Percentiles rank a stretch among this genome's conserved stretches.
Evolutionary conservation across 2,888 invertebrate species (phyloP).

Genomic region (Melanotus villosus): DNA sequence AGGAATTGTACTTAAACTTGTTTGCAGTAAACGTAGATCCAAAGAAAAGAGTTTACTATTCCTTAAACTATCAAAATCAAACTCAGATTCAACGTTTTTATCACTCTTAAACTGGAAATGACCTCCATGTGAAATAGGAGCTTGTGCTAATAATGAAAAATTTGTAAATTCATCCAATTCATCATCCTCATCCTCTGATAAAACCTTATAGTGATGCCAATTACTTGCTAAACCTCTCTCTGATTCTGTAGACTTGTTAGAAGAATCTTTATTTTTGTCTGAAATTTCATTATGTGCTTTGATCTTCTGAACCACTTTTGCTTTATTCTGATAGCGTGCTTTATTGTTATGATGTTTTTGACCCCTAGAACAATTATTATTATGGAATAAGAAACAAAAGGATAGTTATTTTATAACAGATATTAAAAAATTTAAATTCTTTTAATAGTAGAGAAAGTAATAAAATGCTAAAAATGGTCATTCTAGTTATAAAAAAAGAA

Average conservation of each 20-base stretch:
- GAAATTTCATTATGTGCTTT: neutral
- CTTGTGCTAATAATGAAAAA: slow-evolving; percentile 51
- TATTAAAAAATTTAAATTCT: too few species aligned
- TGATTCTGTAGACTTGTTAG: neutral
- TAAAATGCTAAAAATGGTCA: too few species aligned
- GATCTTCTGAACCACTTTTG: neutral
- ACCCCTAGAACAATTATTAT: slow-evolving; percentile 35
- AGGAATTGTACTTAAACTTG: slow-evolving; percentile 47
- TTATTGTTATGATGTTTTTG: slow-evolving; percentile 35
- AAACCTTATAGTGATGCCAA: slow-evolving; percentile 51
- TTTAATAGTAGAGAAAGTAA: too few species aligned
- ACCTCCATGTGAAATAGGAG: slow-evolving; percentile 52
- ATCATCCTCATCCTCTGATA: slow-evolving; percentile 43
- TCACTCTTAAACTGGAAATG: slow-evolving; percentile 56
- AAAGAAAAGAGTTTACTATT: slow-evolving; percentile 48
- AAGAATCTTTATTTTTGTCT: neutral
- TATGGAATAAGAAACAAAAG: too few species aligned
- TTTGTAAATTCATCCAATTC: slow-evolving; percentile 44
- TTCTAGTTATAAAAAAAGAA: too few species aligned
- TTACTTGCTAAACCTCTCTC: slow-evolving; percentile 39
- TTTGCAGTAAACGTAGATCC: slow-evolving; percentile 46
- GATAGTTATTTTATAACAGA: too few species aligned
- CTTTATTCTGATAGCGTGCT: slow-evolving; percentile 26
- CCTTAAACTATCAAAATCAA: slow-evolving; percentile 32
- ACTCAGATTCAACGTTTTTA: slow-evolving; percentile 39